Conservation (phyloP, 2,113 vertebrate genomes). For the Climacteris rufus region DNA sequence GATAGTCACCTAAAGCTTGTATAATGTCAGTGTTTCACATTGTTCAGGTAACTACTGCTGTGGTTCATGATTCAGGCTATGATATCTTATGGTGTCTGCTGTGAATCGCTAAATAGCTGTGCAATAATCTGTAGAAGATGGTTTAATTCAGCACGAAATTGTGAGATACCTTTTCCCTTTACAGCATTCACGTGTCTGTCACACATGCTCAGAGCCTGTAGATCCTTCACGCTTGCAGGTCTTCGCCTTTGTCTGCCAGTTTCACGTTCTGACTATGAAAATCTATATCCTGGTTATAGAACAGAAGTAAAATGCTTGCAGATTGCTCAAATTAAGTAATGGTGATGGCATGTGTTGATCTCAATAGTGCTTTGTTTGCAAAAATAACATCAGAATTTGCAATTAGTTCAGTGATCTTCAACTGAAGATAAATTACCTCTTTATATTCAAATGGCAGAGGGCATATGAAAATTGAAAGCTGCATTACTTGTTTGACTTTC, state of each 20-base stretch:
- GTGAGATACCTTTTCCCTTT: neutral
- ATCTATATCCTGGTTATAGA: neutral
- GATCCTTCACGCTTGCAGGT: neutral
- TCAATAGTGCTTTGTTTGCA: neutral
- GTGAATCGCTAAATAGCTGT: neutral
- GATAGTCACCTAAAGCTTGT: neutral
- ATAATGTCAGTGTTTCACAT: neutral
- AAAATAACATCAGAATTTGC: neutral
- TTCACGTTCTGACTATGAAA: neutral
- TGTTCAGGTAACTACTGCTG: neutral
- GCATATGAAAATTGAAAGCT: neutral
- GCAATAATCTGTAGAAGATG: neutral
- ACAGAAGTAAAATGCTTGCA: neutral
- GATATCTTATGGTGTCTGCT: neutral
- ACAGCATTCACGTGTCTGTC: neutral
- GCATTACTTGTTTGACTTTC: neutral
- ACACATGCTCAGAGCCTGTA: neutral
- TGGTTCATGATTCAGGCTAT: neutral
- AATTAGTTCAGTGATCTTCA: neutral
- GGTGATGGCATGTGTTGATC: neutral
- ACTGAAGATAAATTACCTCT: neutral
- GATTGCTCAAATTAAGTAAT: neutral
- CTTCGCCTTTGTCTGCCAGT: neutral
- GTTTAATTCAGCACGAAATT: neutral
- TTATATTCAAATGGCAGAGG: neutral